These are phyloP conservation scores for Chaenocephalus aceratus DNA, from an alignment of 2,113 vertebrate genomes.

Conservation along the genomic window DNA sequence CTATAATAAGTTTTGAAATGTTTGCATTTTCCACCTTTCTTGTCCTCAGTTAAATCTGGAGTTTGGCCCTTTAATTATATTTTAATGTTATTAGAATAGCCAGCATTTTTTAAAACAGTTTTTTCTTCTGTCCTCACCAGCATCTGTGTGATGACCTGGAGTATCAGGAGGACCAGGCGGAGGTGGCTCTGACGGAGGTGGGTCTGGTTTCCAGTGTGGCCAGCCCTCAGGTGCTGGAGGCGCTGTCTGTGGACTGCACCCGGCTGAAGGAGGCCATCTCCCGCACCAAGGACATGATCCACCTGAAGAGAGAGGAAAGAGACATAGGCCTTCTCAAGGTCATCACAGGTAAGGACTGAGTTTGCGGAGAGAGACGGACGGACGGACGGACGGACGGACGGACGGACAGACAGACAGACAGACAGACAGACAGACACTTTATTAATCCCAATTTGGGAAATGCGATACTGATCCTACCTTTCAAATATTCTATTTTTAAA, in stretches of 20 bases:
- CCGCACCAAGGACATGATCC: constrained; percentile 87
- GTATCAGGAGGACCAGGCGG: constrained; percentile 87
- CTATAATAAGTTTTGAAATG: no score
- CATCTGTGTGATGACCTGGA: constrained; percentile 88
- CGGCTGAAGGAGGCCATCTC: constrained; percentile 77
- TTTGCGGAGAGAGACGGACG: no score
- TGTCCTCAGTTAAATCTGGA: no score
- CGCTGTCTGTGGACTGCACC: constrained; percentile 83
- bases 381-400: no score
- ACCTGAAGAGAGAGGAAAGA: constrained; percentile 88
- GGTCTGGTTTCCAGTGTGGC: constrained; percentile 81
- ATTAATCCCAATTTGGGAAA: no score
- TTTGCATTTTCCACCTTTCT: no score
- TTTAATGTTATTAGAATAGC: not conserved
- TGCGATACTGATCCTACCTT: no score
- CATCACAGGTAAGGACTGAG: constrained; percentile 82
- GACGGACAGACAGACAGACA: no score
- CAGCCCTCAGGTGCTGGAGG: constrained; percentile 86
- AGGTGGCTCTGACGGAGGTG: constrained; percentile 86
- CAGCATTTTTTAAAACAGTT: not conserved
- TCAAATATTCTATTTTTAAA: not conserved
- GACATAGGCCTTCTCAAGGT: constrained; percentile 87
- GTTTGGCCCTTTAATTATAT: no score
- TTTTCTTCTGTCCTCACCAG: constrained; percentile 65
- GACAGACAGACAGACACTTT: no score